phyloP scores from a whole-genome alignment of 1,140 invertebrate genomes.

The Pararge aegeria region DNA sequence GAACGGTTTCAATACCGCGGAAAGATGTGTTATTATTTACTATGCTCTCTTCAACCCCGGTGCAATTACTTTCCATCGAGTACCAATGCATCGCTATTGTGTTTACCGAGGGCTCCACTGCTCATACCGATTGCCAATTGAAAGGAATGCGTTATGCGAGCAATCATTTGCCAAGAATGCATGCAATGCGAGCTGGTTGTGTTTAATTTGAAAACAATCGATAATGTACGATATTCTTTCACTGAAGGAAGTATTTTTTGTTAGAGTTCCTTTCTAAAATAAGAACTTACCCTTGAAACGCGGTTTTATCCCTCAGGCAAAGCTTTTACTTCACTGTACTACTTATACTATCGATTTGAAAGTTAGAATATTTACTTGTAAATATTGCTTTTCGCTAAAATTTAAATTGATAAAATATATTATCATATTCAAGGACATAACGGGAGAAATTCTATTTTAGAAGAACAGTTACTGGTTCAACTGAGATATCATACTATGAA shows the following conservation, averaged over 20 bases:
- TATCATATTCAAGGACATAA: too few relatives aligned
- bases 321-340: too few relatives aligned
- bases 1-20: conserved; percentile 10
- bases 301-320: too few relatives aligned
- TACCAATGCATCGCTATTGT: conserved; percentile 61
- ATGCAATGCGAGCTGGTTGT: conserved; percentile 13
- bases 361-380: too few relatives aligned
- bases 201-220: conserved; percentile 7
- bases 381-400: too few relatives aligned
- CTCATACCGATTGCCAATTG: conserved; percentile 70
- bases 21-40: conserved; percentile 55
- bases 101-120: conserved; percentile 65
- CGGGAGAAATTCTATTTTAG: too few relatives aligned
- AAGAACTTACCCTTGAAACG: too few relatives aligned
- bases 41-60: conserved; percentile 48
- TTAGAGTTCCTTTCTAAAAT: too few relatives aligned
- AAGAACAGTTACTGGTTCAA: too few relatives aligned
- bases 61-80: conserved; percentile 52
- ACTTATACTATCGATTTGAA: too few relatives aligned
- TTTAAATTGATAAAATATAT: too few relatives aligned
- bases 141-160: conserved; percentile 49
- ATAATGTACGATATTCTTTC: neutral
- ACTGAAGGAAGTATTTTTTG: neutral
- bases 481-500: too few relatives aligned
- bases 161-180: conserved; percentile 49